Conservation (phyloP, 2,888 invertebrate species). For the Eulithis prunata region DNA sequence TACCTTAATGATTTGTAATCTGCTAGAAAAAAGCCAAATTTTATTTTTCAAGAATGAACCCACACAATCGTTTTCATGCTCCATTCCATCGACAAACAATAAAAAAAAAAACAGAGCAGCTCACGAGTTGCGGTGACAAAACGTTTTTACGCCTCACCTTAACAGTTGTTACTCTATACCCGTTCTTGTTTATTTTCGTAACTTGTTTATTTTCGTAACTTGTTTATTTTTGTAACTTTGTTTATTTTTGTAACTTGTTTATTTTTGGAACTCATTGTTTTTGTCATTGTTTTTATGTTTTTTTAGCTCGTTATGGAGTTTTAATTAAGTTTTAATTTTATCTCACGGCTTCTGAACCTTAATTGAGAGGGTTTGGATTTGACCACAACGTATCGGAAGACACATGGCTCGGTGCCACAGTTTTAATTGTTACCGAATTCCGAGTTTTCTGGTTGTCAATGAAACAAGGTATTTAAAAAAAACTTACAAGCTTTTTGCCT, state of each 20-base stretch:
- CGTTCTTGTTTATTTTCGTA: constrained; percentile 16
- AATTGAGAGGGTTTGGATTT: constrained; percentile 65
- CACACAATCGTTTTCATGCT: constrained; percentile 41
- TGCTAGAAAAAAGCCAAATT: background rate
- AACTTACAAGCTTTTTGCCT: too few relatives aligned
- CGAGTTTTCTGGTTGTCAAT: too few relatives aligned
- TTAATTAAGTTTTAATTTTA: constrained; percentile 83
- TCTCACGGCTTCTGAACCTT: constrained; percentile 72
- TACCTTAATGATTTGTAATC: too few relatives aligned
- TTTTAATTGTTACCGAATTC: constrained; percentile 49
- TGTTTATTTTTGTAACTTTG: constrained; percentile 38
- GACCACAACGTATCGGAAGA: constrained; percentile 46
- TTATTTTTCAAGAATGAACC: constrained; percentile 22
- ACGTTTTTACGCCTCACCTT: constrained; percentile 64
- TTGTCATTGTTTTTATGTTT: constrained; percentile 42
- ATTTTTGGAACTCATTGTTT: constrained; percentile 37
- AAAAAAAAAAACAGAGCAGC: constrained; percentile 35
- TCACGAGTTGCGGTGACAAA: constrained; percentile 59
- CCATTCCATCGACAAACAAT: constrained; percentile 39
- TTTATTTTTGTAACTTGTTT: constrained; percentile 31
- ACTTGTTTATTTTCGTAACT: constrained; percentile 25
- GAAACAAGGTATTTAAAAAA: too few relatives aligned
- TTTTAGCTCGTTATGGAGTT: constrained; percentile 65
- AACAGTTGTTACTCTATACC: constrained; percentile 38
- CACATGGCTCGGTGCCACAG: constrained; percentile 54